Base-by-base conservation (phyloP, 2,113 vertebrate genomes). In the Microtus richardsoni region DNA sequence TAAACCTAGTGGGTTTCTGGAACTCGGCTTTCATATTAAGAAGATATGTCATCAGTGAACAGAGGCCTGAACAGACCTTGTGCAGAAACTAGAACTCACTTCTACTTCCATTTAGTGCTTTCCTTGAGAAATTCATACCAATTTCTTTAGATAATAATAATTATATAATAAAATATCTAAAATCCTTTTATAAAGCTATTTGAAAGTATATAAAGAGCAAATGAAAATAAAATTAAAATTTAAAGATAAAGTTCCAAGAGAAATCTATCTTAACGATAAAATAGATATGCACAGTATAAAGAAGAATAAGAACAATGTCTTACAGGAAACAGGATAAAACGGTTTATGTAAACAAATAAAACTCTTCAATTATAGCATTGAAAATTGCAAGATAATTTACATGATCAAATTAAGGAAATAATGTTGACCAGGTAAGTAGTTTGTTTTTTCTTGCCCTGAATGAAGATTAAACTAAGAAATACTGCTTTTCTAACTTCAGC, bases 381-480 rank as follows among this genome's bases (percentile, higher is more conserved):
- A 95, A 90, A 92, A 94, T 9, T 70, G 52, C 26, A 94, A 79
- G 49, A n/a, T 36, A 24, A 68, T 68, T 91, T 58, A 58, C 5
- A 62, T 68, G 44, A 94, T 44, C 24, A 85, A 86, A 93, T 21
- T 26, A 84, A 95, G 74, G 39, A 89, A 95, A 77, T 91, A 28
- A 85, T 28, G 68, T 28, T 92, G 73, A 91, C 12, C 1, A 70
- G 26, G 30, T 6, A 39, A 68, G 30, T 79, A 8, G 36, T 93
- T 93, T 88, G 30, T 75, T 68, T 73, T 83, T 96, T 88, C 41
- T 91, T 91, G 74, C 21, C 86, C 49, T 52, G 41, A 89, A 89
- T 92, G 4, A 30, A 68, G 28, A 83, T 94, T 93, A 90, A 92
- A 70, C 52, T 94, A 71, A 95, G 88, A 95, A 96, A 88, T 92